Conservation (phyloP, 2,113 vertebrate species). For the Hippocampus comes region DNA sequence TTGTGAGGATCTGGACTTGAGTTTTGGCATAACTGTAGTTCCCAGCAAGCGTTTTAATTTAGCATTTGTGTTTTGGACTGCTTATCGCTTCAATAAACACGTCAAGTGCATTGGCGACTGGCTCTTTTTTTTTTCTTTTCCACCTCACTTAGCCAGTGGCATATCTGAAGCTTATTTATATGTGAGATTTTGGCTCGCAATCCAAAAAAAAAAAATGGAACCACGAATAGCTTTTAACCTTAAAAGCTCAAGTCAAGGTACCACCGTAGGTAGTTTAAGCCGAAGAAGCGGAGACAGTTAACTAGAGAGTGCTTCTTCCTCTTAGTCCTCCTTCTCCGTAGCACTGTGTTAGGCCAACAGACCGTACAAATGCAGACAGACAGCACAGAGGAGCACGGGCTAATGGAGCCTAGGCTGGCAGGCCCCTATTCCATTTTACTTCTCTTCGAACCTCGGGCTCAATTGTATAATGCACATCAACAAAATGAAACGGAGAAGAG, state of each 20-base stretch:
- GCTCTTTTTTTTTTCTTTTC: background rate
- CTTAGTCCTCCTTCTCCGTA: slow-evolving; percentile 22
- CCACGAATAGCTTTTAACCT: background rate
- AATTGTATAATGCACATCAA: slow-evolving; percentile 6
- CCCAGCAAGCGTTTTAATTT: no score
- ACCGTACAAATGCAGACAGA: slow-evolving; percentile 40
- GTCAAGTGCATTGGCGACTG: background rate
- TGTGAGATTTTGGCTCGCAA: background rate
- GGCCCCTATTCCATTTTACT: slow-evolving; percentile 38
- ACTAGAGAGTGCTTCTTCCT: slow-evolving; percentile 39
- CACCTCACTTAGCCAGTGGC: background rate
- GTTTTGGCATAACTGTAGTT: no score
- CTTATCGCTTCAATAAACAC: background rate
- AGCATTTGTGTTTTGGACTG: background rate
- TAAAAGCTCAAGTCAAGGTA: background rate
- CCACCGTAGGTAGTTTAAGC: slow-evolving; percentile 50
- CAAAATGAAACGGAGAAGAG: background rate
- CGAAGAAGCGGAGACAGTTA: slow-evolving; percentile 32
- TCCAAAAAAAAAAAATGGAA: background rate
- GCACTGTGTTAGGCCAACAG: slow-evolving; percentile 54
- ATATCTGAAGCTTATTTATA: background rate
- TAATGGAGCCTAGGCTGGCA: slow-evolving; percentile 44
- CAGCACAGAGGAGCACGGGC: slow-evolving; percentile 23
- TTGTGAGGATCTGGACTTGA: no score
- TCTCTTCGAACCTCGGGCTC: slow-evolving; percentile 36